phyloP scores from a whole-genome alignment of 2,888 invertebrate genomes.

The Frankliniella fusca region DNA sequence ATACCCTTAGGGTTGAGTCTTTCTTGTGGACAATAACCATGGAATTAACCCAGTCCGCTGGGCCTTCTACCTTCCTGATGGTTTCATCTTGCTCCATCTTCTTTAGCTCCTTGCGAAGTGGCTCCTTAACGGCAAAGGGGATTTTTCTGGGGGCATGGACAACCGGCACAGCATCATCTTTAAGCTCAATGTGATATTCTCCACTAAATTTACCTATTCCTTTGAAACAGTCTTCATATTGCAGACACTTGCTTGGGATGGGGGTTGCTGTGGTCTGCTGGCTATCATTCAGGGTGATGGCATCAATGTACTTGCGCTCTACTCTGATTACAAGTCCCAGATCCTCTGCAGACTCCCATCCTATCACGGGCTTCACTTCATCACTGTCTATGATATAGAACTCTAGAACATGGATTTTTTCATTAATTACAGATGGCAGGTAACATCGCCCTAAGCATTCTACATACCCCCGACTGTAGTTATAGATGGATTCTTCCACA shows the following conservation, averaged over 20 bases:
- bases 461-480: background rate
- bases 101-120: conserved; percentile 37
- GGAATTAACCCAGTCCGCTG: conserved; percentile 44
- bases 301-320: background rate
- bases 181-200: conserved; percentile 39
- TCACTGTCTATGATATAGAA: background rate
- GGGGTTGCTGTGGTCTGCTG: conserved; percentile 16
- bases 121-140: conserved; percentile 35
- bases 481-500: background rate
- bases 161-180: conserved; percentile 35
- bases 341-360: conserved; percentile 5
- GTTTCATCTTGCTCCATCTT: conserved; percentile 40
- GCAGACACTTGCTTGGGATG: background rate
- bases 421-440: background rate
- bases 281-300: background rate
- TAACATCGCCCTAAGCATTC: background rate
- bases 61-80: conserved; percentile 43
- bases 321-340: background rate
- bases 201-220: conserved; percentile 38
- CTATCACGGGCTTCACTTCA: background rate
- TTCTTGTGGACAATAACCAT: conserved; percentile 43
- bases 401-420: background rate
- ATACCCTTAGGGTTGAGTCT: conserved; percentile 43
- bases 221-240: conserved; percentile 37
- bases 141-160: conserved; percentile 36